Percentiles rank a stretch among this genome's conserved stretches.
phyloP scores from a whole-genome alignment of 2,797 vertebrate species.

The Tragopan temminckii region DNA sequence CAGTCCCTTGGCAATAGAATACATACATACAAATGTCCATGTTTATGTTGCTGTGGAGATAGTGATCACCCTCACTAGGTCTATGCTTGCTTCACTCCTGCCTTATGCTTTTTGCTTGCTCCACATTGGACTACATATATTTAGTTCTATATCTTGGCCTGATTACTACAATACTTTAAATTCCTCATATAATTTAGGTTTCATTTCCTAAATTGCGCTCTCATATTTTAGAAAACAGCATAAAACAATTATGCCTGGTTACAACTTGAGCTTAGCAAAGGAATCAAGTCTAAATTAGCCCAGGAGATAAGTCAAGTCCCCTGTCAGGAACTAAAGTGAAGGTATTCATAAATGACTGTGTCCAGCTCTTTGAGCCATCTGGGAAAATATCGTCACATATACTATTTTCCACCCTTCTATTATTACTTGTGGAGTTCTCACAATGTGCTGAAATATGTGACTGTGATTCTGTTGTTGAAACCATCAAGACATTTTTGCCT shows the following conservation, averaged over 20 bases:
- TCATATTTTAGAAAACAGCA: not conserved
- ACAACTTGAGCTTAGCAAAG: conserved; percentile 8
- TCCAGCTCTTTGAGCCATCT: conserved; percentile 45
- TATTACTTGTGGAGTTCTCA: conserved; percentile 28
- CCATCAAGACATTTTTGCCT: conserved; percentile 32
- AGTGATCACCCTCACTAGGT: not conserved
- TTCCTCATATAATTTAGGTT: not conserved
- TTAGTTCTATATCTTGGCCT: not conserved
- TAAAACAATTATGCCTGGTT: not conserved
- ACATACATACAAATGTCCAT: not conserved
- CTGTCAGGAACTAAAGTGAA: conserved; percentile 2
- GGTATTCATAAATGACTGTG: conserved; percentile 28
- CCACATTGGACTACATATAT: not conserved
- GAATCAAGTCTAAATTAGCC: conserved; percentile 6
- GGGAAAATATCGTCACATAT: conserved; percentile 29
- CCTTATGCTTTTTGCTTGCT: not conserved
- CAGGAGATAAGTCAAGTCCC: not conserved
- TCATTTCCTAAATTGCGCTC: not conserved
- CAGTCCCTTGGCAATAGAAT: not conserved
- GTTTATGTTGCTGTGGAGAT: conserved; percentile 15
- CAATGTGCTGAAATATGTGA: conserved; percentile 36
- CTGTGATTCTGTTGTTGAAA: conserved; percentile 11
- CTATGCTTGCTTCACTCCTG: not conserved
- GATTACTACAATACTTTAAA: not conserved
- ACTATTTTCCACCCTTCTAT: conserved; percentile 30